These are phyloP conservation scores for Leucophora obtusa DNA, from an alignment of 2,888 invertebrate species.

Conservation along the genomic window DNA sequence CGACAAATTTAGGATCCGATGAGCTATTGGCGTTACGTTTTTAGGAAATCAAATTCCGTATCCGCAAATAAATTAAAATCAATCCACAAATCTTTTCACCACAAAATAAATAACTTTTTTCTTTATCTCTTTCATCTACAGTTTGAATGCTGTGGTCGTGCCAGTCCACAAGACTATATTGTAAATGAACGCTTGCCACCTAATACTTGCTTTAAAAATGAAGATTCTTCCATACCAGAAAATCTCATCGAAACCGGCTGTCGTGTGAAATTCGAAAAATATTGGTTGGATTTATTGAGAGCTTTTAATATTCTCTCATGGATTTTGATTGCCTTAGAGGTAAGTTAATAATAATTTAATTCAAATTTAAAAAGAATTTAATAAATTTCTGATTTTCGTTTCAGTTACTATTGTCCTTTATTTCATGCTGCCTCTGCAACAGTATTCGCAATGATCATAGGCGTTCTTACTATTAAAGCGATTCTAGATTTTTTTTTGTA, in stretches of 20 bases:
- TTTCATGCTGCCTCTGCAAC: constrained; percentile 91
- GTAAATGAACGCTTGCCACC: constrained; percentile 73
- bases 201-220: constrained; percentile 70
- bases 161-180: constrained; percentile 75
- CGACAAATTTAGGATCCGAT: too few relatives aligned
- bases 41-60: too few relatives aligned
- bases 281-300: constrained; percentile 69
- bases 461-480: constrained; percentile 82
- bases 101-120: background rate
- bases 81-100: too few relatives aligned
- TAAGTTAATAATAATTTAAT: constrained; percentile 47
- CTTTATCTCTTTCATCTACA: constrained; percentile 44
- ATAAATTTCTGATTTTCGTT: constrained; percentile 35
- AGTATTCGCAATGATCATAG: constrained; percentile 90
- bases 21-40: too few relatives aligned
- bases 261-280: constrained; percentile 70
- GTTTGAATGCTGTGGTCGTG: constrained; percentile 75
- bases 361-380: background rate
- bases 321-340: constrained; percentile 71
- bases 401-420: constrained; percentile 83
- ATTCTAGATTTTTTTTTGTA: background rate
- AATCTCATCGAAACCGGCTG: constrained; percentile 73
- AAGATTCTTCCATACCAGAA: constrained; percentile 68
- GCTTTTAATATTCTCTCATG: constrained; percentile 71
- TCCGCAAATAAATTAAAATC: too few relatives aligned